Percentiles rank a stretch among this genome's conserved stretches.
Evolutionary conservation across 2,888 invertebrate genomes (phyloP).

Genomic region (Sarcophaga variegata): DNA sequence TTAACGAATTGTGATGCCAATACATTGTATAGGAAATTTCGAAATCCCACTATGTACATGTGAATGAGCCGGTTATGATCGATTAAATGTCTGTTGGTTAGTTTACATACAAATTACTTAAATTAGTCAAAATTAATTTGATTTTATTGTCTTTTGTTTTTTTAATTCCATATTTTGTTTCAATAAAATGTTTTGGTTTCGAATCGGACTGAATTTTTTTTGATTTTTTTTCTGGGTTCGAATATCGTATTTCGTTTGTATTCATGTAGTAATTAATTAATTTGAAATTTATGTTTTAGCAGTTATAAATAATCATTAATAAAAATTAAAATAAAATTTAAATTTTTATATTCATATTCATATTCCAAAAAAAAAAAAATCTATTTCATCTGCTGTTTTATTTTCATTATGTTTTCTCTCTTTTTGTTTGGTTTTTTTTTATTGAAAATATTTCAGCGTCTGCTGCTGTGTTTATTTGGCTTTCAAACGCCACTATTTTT

Average conservation of each 20-base stretch:
- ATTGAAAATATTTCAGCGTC: background rate
- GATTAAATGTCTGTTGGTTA: too few relatives aligned
- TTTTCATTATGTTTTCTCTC: background rate
- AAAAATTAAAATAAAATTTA: constrained; percentile 70
- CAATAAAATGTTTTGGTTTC: background rate
- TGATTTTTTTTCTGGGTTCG: constrained; percentile 41
- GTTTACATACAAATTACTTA: constrained; percentile 17
- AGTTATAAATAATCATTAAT: constrained; percentile 79
- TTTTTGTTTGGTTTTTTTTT: constrained; percentile 19
- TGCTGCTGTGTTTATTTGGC: constrained; percentile 9
- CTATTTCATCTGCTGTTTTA: background rate
- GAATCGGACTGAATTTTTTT: constrained; percentile 29
- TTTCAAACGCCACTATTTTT: constrained; percentile 7
- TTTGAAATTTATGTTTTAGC: constrained; percentile 79
- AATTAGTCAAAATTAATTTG: constrained; percentile 49
- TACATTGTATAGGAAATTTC: too few relatives aligned
- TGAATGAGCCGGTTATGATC: too few relatives aligned
- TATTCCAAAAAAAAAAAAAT: too few relatives aligned
- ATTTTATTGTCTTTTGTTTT: constrained; percentile 54
- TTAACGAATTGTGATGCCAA: too few relatives aligned
- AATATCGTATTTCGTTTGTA: constrained; percentile 21
- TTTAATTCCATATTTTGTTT: too few relatives aligned
- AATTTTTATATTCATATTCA: constrained; percentile 54
- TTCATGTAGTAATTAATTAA: constrained; percentile 77
- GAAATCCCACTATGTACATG: too few relatives aligned